These are phyloP conservation scores for Megalops atlanticus DNA, from an alignment of 2,113 vertebrate genomes.

Conservation along the genomic window DNA sequence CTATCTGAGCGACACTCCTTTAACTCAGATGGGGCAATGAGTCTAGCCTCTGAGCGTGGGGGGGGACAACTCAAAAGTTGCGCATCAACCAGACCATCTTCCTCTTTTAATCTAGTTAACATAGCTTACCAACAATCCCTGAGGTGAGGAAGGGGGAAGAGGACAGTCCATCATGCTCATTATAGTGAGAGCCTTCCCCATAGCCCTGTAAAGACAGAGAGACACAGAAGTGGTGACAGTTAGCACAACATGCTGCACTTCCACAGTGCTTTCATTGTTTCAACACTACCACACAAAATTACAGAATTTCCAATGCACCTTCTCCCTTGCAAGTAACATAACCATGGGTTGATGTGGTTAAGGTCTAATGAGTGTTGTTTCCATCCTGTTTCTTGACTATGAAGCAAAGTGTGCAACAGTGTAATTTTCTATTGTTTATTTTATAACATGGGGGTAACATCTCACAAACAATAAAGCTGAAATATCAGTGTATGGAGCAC, in stretches of 20 bases:
- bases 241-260: neutral
- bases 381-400: too few species aligned
- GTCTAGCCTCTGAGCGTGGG: too few species aligned
- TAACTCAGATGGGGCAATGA: neutral
- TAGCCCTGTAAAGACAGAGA: constrained; percentile 74
- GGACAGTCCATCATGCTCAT: constrained; percentile 83
- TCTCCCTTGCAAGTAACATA: too few species aligned
- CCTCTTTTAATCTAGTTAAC: neutral
- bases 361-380: too few species aligned
- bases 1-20: too few species aligned
- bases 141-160: constrained; percentile 85
- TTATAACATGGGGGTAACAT: too few species aligned
- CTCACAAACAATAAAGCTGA: too few species aligned
- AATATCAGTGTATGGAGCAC: too few species aligned
- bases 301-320: too few species aligned
- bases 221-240: neutral
- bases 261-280: neutral
- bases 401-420: too few species aligned
- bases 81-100: neutral
- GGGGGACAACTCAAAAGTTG: neutral
- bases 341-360: too few species aligned
- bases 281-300: neutral
- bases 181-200: constrained; percentile 82
- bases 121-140: constrained; percentile 83
- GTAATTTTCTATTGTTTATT: too few species aligned